Evolutionary conservation across 2,888 invertebrate species (phyloP), one percentile per base, ranked within the genome.

Genomic region (Falcaria lacertinaria): DNA sequence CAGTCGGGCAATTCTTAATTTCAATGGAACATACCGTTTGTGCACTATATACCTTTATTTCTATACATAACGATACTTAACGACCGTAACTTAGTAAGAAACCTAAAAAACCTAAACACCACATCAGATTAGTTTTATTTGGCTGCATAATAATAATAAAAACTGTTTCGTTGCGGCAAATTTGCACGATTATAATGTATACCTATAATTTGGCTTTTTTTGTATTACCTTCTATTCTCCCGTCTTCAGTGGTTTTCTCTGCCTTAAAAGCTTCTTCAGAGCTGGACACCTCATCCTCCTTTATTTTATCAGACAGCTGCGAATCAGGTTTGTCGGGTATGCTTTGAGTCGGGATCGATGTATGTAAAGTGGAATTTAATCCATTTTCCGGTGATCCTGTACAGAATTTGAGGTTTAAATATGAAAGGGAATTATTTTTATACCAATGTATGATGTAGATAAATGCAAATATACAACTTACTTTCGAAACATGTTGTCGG

Each of bases 201-300:
- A n/a, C n/a, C n/a, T n/a, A n/a, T 19, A 19, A 19, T 19, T 4
- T 19, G 6, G 3, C 6, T 19, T 6, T 19, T 28, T 11, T 28
- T 16, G 7, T 17, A 41, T 33, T 59, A 72, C 73, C 67, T 54
- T 60, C 59, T 49, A 50, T 60, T 17, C 43, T 44, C 33, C 40
- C 44, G 14, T 65, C 60, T 34, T 67, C 58, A 8, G 42, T 46
- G n/a, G 48, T 42, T 13, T 41, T 47, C 15, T 71, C 71, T 5
- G 57, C 53, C 54, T 72, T 84, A 45, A 61, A 78, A 14, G 93
- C 91, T 74, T 94, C 94, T 69, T 94, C 94, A 0, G 94, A 94
- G 72, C 94, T 94, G 15, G 93, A 92, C 0, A 94, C 94, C 78
- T 94, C 94, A 60, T 95, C 94, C 56, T 94, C 94, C 66, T 94